phyloP scores from a whole-genome alignment of 2,113 vertebrate genomes.

The Halichoeres trimaculatus region DNA sequence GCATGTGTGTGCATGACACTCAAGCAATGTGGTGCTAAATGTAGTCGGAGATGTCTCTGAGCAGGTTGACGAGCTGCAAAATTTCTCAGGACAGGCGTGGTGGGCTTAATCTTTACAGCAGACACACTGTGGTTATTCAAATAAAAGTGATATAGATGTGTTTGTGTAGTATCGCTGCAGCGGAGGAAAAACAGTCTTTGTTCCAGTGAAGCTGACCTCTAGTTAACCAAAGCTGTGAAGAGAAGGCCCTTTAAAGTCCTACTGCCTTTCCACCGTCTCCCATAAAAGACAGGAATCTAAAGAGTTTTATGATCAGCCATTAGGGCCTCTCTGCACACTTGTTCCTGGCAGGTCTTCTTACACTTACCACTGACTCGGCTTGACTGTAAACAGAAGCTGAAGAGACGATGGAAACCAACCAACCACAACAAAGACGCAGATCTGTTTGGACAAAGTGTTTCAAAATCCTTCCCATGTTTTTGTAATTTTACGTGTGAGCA shows the following conservation, averaged over 20 bases:
- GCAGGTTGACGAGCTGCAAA: constrained; percentile 44
- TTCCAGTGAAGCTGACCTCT: constrained; percentile 66
- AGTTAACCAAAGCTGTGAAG: constrained; percentile 74
- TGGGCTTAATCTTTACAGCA: constrained; percentile 4
- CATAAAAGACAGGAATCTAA: constrained; percentile 76
- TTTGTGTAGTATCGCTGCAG: background rate
- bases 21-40: constrained; percentile 61
- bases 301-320: constrained; percentile 73
- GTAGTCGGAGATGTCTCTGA: constrained; percentile 35
- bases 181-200: constrained; percentile 58
- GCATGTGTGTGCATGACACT: constrained; percentile 12
- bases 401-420: constrained; percentile 30
- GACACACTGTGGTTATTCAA: background rate
- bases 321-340: constrained; percentile 66
- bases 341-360: constrained; percentile 70
- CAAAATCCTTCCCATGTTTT: background rate
- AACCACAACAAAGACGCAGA: constrained; percentile 26
- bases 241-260: constrained; percentile 62
- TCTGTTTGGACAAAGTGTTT: constrained; percentile 17
- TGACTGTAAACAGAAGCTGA: constrained; percentile 34
- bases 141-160: background rate
- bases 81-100: constrained; percentile 21
- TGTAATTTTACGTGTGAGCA: background rate
- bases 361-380: constrained; percentile 34
- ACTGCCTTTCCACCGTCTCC: constrained; percentile 64